Percentiles rank a stretch among this genome's conserved stretches.
Conservation (phyloP, 1,140 invertebrate genomes). For the Papilio aristodemus region DNA sequence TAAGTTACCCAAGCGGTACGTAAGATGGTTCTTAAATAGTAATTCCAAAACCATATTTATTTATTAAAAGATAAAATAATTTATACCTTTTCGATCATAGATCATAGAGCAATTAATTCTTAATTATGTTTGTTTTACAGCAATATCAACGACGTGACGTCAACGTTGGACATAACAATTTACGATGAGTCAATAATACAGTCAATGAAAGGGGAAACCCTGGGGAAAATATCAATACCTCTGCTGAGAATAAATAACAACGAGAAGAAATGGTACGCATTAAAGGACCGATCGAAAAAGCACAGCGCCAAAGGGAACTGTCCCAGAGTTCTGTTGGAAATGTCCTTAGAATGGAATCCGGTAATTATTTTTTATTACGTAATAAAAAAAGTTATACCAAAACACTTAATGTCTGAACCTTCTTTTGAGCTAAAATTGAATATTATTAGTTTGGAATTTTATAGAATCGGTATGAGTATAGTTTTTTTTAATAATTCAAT, state of each 20-base stretch:
- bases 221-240: conserved; percentile 69
- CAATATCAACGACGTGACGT: conserved; percentile 65
- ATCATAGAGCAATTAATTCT: too few species aligned
- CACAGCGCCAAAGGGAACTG: conserved; percentile 62
- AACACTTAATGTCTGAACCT: not conserved
- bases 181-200: conserved; percentile 68
- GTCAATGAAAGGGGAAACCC: conserved; percentile 81
- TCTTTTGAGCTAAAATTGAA: not conserved
- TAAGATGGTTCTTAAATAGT: too few species aligned
- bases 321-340: conserved; percentile 77
- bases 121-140: conserved; percentile 45
- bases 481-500: too few species aligned
- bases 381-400: not conserved
- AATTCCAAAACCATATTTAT: too few species aligned
- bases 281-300: conserved; percentile 62
- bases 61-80: too few species aligned
- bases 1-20: too few species aligned
- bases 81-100: too few species aligned
- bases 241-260: conserved; percentile 69
- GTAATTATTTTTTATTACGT: conserved; percentile 42
- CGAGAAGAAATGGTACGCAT: conserved; percentile 69
- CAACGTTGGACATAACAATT: conserved; percentile 64
- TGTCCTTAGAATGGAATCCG: conserved; percentile 73
- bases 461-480: too few species aligned
- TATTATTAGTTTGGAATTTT: too few species aligned